Percentiles rank a stretch among this genome's conserved stretches.
Conservation (phyloP, 2,888 invertebrate species). For the Petrophora chlorosata region DNA sequence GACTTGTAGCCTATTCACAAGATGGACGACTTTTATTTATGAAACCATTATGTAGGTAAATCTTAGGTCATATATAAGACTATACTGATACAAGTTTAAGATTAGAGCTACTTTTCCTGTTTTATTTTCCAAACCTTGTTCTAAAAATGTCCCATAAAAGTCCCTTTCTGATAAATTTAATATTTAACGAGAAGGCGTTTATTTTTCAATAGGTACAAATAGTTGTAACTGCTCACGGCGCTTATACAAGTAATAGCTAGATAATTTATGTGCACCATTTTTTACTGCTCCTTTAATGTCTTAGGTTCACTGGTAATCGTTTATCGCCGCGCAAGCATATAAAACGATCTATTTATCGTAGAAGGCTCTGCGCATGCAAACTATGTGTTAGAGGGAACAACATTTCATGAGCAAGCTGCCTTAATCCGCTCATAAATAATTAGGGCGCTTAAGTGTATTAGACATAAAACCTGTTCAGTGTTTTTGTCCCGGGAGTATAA, state of each 20-base stretch:
- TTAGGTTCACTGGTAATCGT: slow-evolving; percentile 50
- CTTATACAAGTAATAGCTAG: slow-evolving; percentile 45
- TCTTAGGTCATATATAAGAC: no score
- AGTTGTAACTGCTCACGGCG: slow-evolving; percentile 12
- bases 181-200: slow-evolving; percentile 7
- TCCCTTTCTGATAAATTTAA: background rate
- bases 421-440: slow-evolving; percentile 34
- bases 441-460: slow-evolving; percentile 36
- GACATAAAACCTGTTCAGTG: slow-evolving; percentile 22
- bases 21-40: no score
- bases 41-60: no score
- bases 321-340: slow-evolving; percentile 53
- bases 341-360: slow-evolving; percentile 54
- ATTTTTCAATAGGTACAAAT: slow-evolving; percentile 16
- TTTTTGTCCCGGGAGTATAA: slow-evolving; percentile 38
- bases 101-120: no score
- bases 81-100: no score
- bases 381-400: slow-evolving; percentile 30
- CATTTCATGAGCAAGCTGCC: slow-evolving; percentile 28
- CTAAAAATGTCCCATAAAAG: no score
- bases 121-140: no score
- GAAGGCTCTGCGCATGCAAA: slow-evolving; percentile 44
- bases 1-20: background rate
- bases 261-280: slow-evolving; percentile 51
- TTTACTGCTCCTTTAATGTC: slow-evolving; percentile 47